Evolutionary conservation across 2,888 invertebrate species (phyloP).

Genomic region (Drosophila peninsularis): DNA sequence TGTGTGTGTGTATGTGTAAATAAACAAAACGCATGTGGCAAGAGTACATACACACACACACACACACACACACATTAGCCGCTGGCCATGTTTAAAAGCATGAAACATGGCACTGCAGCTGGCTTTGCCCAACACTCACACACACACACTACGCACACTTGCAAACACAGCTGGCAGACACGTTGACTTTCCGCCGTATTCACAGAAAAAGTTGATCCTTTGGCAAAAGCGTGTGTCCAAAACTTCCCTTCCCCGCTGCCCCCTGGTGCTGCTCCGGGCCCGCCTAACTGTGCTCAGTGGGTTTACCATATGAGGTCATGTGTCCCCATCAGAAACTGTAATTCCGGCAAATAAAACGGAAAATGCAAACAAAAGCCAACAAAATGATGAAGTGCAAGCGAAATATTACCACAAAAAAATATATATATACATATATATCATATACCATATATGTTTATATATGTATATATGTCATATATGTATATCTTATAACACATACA

Average conservation of each 20-base stretch:
- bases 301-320: conserved; percentile 22
- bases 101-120: conserved; percentile 28
- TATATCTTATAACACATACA: conserved; percentile 18
- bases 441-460: neutral
- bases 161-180: conserved; percentile 8
- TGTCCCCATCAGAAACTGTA: conserved; percentile 54
- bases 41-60: conserved; percentile 12
- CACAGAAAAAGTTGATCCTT: conserved; percentile 72
- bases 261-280: neutral
- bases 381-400: conserved; percentile 25
- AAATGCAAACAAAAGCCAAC: conserved; percentile 29
- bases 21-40: conserved; percentile 53
- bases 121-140: conserved; percentile 22
- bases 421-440: neutral
- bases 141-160: neutral
- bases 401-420: conserved; percentile 25
- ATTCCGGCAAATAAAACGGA: conserved; percentile 44
- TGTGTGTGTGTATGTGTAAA: conserved; percentile 30
- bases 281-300: neutral
- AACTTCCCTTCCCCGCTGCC: too few species aligned
- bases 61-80: conserved; percentile 17
- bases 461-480: conserved; percentile 26
- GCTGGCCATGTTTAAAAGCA: conserved; percentile 52
- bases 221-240: conserved; percentile 36
- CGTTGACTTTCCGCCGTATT: conserved; percentile 72